Percentiles rank a stretch among this genome's conserved stretches.
Evolutionary conservation across 2,113 vertebrate genomes (phyloP).

Genomic region (Tragulus kanchil): DNA sequence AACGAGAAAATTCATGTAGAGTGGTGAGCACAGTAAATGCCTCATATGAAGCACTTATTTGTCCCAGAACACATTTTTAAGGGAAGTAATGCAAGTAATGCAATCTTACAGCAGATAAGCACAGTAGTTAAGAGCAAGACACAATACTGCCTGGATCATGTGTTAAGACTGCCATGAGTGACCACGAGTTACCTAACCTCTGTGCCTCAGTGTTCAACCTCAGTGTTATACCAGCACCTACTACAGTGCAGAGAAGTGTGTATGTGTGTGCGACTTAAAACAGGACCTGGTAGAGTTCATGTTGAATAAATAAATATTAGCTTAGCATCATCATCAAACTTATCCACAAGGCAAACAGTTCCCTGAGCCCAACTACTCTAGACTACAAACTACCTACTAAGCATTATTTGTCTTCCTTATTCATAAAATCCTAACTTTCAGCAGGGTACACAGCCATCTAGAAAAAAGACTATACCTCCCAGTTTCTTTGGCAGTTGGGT

Average conservation of each 20-base stretch:
- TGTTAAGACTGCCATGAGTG: neutral
- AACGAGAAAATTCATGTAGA: neutral
- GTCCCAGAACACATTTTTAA: neutral
- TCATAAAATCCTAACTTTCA: conserved; percentile 34
- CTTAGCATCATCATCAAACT: neutral
- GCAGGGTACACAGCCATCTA: neutral
- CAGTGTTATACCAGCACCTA: neutral
- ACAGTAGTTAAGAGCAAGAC: neutral
- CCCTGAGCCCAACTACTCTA: neutral
- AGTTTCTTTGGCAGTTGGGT: neutral
- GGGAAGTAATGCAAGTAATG: neutral
- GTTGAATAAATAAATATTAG: neutral
- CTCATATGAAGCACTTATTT: neutral
- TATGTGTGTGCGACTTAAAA: neutral
- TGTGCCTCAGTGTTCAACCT: neutral
- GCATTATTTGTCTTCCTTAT: neutral
- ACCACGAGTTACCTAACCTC: neutral
- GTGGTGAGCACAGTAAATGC: neutral
- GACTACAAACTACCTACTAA: neutral
- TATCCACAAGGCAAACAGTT: neutral
- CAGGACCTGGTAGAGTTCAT: neutral
- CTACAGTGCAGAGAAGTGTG: neutral
- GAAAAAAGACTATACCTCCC: neutral
- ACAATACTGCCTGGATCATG: neutral
- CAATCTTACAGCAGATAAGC: neutral